These are phyloP conservation scores for Ladona fulva DNA, from an alignment of 1,140 invertebrate genomes.

Conservation along the genomic window DNA sequence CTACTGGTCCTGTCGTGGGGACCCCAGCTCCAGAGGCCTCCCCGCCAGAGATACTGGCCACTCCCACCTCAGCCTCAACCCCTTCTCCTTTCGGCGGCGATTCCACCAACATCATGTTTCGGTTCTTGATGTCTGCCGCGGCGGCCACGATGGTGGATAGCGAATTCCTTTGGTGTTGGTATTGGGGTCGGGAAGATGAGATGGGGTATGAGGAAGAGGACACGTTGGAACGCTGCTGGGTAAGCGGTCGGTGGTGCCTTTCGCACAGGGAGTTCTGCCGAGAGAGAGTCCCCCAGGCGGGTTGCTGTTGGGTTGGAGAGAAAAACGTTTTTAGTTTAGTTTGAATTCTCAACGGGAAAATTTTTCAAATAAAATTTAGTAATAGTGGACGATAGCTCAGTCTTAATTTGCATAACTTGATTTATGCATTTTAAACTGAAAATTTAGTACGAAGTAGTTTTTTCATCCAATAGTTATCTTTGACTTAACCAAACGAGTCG, in stretches of 20 bases:
- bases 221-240: constrained; percentile 18
- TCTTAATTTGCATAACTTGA: too few species aligned
- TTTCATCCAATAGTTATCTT: too few species aligned
- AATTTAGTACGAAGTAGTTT: too few species aligned
- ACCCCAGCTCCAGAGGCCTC: neutral
- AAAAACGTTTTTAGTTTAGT: too few species aligned
- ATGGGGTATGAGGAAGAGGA: constrained; percentile 15
- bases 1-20: neutral
- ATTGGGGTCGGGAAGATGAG: neutral
- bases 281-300: constrained; percentile 30
- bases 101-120: constrained; percentile 19
- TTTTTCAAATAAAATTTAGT: too few species aligned
- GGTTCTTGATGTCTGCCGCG: neutral
- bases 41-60: neutral
- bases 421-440: too few species aligned
- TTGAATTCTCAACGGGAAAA: too few species aligned
- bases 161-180: neutral
- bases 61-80: neutral
- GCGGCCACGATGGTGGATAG: neutral
- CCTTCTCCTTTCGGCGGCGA: constrained; percentile 18
- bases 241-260: constrained; percentile 21
- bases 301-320: neutral
- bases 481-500: too few species aligned
- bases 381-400: too few species aligned
- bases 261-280: constrained; percentile 37